Base-by-base conservation (phyloP, 2,888 invertebrate genomes). In the Drosophila affinis region DNA sequence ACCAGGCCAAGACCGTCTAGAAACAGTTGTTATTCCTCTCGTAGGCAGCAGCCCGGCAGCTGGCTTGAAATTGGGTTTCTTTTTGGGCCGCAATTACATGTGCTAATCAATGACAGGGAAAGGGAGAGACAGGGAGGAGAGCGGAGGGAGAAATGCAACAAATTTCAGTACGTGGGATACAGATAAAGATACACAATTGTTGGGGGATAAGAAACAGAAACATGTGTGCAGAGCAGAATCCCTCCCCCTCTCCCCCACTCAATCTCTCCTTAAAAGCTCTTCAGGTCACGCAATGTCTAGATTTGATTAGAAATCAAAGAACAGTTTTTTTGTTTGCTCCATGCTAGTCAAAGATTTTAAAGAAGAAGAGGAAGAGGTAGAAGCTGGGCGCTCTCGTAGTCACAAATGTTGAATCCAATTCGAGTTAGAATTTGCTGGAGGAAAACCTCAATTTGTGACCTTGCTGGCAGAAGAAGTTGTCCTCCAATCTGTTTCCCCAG, bases 1-100 rank as follows among this genome's bases (percentile, higher is more conserved):
- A 58, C 54, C 58, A 69, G 48, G 62, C 72, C 82, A 59, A 82
- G 88, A 88, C 82, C 75, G 85, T 75, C 89, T 77, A 82, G 86
- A 83, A 88, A 83, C 88, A 75, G 64, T 77, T 70, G 67, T 45
- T 72, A 62, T 75, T 71, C 39, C 7, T 39, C 39, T 39, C 39
- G 39, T 39, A 39, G 14, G 62, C 53, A 21, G 21, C 21, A 21
- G 72, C 72, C 67, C 52, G 69, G 65, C 71, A 68, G 75, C 68
- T 70, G 75, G 67, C 61, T 47, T 57, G 10, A 63, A 63, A 72
- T 63, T 72, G 71, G 64, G 49, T 69, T 60, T 32, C 29, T 51
- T 68, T 71, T 64, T 60, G 81, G 60, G 76, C 45, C 60, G 68
- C 79, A 69, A 62, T 74, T 87, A 81, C 85, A 82, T 85, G 81